Base-by-base conservation (phyloP, 1,140 invertebrate genomes). In the Apocrypta bakeri region DNA sequence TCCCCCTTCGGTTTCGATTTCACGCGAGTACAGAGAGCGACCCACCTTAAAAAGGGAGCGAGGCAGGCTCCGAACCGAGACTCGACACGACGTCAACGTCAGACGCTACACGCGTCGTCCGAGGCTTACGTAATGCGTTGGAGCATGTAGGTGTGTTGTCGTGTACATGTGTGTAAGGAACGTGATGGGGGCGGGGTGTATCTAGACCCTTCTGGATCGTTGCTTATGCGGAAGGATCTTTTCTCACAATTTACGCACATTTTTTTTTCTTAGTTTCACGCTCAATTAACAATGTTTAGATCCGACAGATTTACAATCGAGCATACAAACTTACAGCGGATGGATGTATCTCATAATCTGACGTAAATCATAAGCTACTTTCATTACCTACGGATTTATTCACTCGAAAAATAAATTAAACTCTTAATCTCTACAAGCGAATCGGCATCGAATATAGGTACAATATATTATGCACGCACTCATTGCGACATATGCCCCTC, bases 61-160 rank as follows among this genome's bases (percentile, higher is more conserved):
- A 63, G 48, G 74, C 71, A 37, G 21, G 37, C 71, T n/a, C n/a
- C 71, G 37, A 25, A 73, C 71, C 71, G 71, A 40, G 33, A 73
- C 71, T 56, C 48, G 37, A 37, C 21, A 25, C n/a, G 71, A 69
- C 71, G 71, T 40, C 71, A 73, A 48, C 71, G 37, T 73, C 71
- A 73, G 37, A 17, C 68, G 21, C 69, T 31, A 17, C 37, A 73
- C 74, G 29, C 74, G 48, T 76, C 74, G 42, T 56, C 73, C 48
- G 21, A 56, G 27, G 24, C 56, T 76, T 63, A 76, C 48, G 11
- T 76, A 76, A 76, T 76, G 9, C 9, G 48, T 29, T 25, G n/a
- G 24, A 17, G 64, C 1, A 29, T 42, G 56, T 74, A 74, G 42
- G 25, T 74, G 72, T 56, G 42, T 7, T 56, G 42, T 17, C 68